Percentiles rank a stretch among this genome's conserved stretches.
These are phyloP conservation scores for Hippocampus abdominalis DNA, from an alignment of 2,113 vertebrate genomes.

Conservation along the genomic window DNA sequence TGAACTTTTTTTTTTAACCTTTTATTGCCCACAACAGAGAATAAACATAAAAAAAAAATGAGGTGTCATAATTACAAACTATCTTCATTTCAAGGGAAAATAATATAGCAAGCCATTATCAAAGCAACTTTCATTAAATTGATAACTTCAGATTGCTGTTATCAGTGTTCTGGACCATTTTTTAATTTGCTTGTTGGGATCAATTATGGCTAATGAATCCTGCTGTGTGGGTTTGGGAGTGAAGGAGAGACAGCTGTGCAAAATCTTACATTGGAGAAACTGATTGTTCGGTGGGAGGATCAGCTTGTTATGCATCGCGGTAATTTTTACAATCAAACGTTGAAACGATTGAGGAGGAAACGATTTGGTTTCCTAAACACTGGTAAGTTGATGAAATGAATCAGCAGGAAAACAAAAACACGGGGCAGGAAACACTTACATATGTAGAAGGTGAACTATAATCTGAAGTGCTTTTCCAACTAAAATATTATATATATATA, in stretches of 20 bases:
- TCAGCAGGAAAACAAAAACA: neutral
- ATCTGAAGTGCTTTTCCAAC: slow-evolving; percentile 20
- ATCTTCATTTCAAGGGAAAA: slow-evolving; percentile 16
- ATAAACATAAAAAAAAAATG: slow-evolving; percentile 5
- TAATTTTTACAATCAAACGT: neutral
- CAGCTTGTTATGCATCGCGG: slow-evolving; percentile 7
- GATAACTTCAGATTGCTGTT: slow-evolving; percentile 23
- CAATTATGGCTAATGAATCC: slow-evolving; percentile 52
- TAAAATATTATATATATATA: too few relatives aligned
- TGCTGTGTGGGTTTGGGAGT: slow-evolving; percentile 42
- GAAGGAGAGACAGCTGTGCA: slow-evolving; percentile 59
- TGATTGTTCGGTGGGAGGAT: slow-evolving; percentile 44
- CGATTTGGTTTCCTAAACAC: neutral
- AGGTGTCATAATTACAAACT: slow-evolving; percentile 9
- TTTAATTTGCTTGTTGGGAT: slow-evolving; percentile 51
- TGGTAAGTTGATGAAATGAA: neutral
- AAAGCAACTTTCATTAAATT: slow-evolving; percentile 29
- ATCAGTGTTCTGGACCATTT: slow-evolving; percentile 34
- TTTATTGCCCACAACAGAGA: neutral
- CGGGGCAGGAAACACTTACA: too few relatives aligned
- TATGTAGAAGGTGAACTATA: neutral
- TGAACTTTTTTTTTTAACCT: neutral
- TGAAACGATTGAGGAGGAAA: neutral
- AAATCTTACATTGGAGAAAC: slow-evolving; percentile 43
- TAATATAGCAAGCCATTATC: slow-evolving; percentile 4